These are phyloP conservation scores for Sinopyrophorus schimmeli DNA, from an alignment of 2,888 invertebrate genomes.

Conservation along the genomic window DNA sequence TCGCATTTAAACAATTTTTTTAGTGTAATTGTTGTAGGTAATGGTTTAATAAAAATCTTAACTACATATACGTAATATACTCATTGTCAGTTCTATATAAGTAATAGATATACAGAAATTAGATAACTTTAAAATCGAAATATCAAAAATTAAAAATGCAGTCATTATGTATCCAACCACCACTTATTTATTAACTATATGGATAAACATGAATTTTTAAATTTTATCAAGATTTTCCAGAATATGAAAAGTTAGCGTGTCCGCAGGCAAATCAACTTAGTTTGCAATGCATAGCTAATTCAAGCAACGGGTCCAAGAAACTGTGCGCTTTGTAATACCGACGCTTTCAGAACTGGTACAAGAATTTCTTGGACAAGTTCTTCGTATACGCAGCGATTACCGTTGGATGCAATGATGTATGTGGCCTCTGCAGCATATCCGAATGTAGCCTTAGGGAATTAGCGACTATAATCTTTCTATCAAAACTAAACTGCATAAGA, in stretches of 20 bases:
- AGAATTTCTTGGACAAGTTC: conserved; percentile 29
- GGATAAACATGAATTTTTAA: too few relatives aligned
- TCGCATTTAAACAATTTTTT: too few relatives aligned
- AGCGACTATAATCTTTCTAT: conserved; percentile 49
- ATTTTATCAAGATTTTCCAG: too few relatives aligned
- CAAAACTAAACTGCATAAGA: conserved; percentile 47
- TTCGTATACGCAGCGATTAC: conserved; percentile 29
- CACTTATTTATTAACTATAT: too few relatives aligned
- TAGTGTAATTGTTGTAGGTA: too few relatives aligned
- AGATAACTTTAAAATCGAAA: too few relatives aligned
- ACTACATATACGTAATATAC: too few relatives aligned
- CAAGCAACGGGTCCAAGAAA: conserved; percentile 29
- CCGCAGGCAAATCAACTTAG: conserved; percentile 18
- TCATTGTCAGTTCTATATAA: too few relatives aligned
- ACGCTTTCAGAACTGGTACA: conserved; percentile 15
- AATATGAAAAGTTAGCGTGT: conserved; percentile 1
- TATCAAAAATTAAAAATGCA: too few relatives aligned
- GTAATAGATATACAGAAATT: too few relatives aligned
- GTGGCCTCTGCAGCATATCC: conserved; percentile 30
- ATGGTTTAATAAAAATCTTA: too few relatives aligned
- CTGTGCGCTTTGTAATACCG: conserved; percentile 9
- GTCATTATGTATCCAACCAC: too few relatives aligned
- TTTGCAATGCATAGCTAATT: conserved; percentile 33
- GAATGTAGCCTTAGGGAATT: conserved; percentile 24
- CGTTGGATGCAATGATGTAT: conserved; percentile 32